These are phyloP conservation scores for Cepaea nemoralis DNA, from an alignment of 1,140 invertebrate genomes.

Conservation along the genomic window DNA sequence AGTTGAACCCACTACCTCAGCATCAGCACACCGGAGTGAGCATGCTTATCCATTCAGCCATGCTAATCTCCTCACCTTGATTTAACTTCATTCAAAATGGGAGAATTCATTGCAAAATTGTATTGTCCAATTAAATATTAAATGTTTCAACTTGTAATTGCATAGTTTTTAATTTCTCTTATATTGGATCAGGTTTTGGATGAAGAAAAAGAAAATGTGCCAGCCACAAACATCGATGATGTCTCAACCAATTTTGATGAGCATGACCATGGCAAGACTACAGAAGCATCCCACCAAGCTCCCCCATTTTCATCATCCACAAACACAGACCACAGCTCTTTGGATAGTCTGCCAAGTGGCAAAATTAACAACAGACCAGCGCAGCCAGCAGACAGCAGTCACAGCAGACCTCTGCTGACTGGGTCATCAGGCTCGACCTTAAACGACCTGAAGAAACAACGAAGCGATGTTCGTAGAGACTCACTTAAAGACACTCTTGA, in stretches of 20 bases:
- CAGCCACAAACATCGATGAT: constrained; percentile 65
- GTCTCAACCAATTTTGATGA: constrained; percentile 55
- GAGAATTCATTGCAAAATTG: too few relatives aligned
- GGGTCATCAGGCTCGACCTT: constrained; percentile 17
- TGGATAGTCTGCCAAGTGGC: not conserved
- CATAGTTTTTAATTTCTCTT: constrained; percentile 10
- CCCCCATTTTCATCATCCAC: constrained; percentile 3
- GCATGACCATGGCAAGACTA: constrained; percentile 41
- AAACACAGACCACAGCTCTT: constrained; percentile 31
- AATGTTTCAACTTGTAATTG: constrained; percentile 1
- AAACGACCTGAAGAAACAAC: constrained; percentile 51
- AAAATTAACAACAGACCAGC: not conserved
- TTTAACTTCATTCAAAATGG: too few relatives aligned
- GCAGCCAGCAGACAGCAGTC: not conserved
- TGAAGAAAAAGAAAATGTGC: constrained; percentile 60
- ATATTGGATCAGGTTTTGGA: constrained; percentile 57
- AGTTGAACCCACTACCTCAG: too few relatives aligned
- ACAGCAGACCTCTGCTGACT: not conserved
- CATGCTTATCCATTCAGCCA: too few relatives aligned
- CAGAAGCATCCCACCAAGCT: not conserved
- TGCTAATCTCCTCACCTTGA: too few relatives aligned
- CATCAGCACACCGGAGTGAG: too few relatives aligned
- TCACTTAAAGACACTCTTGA: constrained; percentile 48
- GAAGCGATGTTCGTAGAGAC: constrained; percentile 41
- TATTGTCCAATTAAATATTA: too few relatives aligned